Percentiles rank a stretch among this genome's conserved stretches.
phyloP scores from a whole-genome alignment of 1,140 invertebrate species.

The Macrobrachium rosenbergii region DNA sequence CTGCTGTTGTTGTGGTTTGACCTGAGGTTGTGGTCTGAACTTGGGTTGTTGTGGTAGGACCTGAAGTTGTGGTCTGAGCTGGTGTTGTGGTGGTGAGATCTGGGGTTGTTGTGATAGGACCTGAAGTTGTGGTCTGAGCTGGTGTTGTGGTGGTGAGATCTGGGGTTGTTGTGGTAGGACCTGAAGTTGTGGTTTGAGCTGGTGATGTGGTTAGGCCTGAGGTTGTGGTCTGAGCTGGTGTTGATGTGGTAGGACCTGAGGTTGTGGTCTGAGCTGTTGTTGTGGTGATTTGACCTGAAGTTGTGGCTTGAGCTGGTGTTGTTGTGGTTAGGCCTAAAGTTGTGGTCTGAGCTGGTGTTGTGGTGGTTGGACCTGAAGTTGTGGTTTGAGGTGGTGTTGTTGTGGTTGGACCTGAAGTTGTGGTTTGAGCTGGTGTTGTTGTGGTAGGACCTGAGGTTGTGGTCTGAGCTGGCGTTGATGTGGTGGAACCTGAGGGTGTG shows the following conservation, averaged over 20 bases:
- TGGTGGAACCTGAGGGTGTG: background rate
- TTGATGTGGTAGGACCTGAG: background rate
- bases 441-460: background rate
- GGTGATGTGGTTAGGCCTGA: too few species aligned
- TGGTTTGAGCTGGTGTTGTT: background rate
- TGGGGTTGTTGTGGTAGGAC: too few species aligned
- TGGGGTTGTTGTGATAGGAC: too few species aligned
- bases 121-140: too few species aligned
- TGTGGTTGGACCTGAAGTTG: background rate
- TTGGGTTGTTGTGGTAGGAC: too few species aligned
- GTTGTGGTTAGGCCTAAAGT: background rate
- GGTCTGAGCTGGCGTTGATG: background rate
- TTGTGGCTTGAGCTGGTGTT: background rate
- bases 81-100: too few species aligned
- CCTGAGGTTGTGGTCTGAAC: too few species aligned
- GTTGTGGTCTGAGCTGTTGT: background rate
- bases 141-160: too few species aligned
- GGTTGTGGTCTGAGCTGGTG: background rate
- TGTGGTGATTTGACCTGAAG: background rate
- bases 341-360: too few species aligned
- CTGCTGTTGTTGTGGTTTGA: too few species aligned
- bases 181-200: too few species aligned
- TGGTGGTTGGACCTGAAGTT: background rate
- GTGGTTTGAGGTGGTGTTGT: background rate
- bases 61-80: too few species aligned